Evolutionary conservation across 2,113 vertebrate species (phyloP).

Genomic region (Rhipidura dahli): DNA sequence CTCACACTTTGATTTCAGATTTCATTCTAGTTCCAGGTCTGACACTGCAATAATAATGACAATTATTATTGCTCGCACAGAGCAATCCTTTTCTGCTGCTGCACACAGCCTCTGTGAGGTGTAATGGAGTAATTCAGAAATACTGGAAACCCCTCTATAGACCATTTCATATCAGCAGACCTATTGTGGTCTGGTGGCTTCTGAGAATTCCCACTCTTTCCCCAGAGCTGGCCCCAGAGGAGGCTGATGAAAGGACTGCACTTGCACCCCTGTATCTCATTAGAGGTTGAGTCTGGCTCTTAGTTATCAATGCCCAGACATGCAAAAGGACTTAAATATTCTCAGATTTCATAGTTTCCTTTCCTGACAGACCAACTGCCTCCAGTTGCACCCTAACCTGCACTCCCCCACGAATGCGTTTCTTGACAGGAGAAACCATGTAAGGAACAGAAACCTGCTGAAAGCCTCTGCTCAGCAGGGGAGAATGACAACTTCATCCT

Average conservation of each 20-base stretch:
- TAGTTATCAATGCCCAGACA: neutral
- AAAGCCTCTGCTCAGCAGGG: neutral
- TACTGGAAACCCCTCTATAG: neutral
- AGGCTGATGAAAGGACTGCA: neutral
- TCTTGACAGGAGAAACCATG: neutral
- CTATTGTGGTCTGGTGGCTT: neutral
- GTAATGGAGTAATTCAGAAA: neutral
- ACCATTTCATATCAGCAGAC: rapidly evolving
- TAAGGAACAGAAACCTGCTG: neutral
- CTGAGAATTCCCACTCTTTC: neutral
- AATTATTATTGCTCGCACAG: neutral
- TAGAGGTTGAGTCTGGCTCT: neutral
- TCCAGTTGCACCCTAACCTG: neutral
- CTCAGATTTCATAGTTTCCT: neutral
- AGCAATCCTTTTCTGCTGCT: neutral
- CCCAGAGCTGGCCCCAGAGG: neutral
- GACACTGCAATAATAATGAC: neutral
- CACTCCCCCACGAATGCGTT: rapidly evolving
- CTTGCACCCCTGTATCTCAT: neutral
- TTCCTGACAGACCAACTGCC: neutral
- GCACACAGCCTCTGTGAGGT: neutral
- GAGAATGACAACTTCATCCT: neutral
- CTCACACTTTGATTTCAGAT: neutral
- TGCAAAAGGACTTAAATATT: neutral
- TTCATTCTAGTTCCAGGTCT: neutral